Base-by-base conservation (phyloP, 2,888 invertebrate species). In the Platycheirus albimanus region DNA sequence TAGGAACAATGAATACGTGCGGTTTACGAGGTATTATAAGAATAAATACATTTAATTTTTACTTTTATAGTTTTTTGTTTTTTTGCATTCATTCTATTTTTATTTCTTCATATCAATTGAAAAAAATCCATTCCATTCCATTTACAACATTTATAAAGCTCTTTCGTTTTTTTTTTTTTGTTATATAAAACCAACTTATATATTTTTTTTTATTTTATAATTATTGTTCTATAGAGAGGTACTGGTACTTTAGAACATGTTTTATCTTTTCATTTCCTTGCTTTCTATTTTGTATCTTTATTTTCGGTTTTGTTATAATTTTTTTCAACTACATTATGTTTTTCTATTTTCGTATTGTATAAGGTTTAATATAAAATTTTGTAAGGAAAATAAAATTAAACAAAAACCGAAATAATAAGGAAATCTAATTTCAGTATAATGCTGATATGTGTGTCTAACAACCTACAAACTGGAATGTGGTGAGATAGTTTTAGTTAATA, bases 391-490 rank as follows among this genome's bases (percentile, higher is more conserved):
- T 15, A 15, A 28, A 49, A 47, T 8, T 38, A 45, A 10, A 33
- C 51, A 13, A 19, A 17, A 15, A 56, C 8, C n/a, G n/a, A n/a
- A 28, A 1, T 52, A 33, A 17, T 64, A 28, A 33, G 20, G 30
- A 47, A 61, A 58, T 47, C 28, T 49, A 61, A 10, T 10, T 66
- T 28, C 0, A 45, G 1, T 38, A 54, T 47, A 66, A 81, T 83
- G 67, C 67, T 83, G 83, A 83, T 83, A 83, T 83, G 83, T 81
- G 81, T 83, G 63, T 78, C 83, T 83, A 78, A 78, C 83, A 83
- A 83, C 83, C 83, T 83, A 83, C 78, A 66, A 74, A 72, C 49
- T 72, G 83, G 67, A 86, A 85, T 84, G 52, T 85, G 74, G 80
- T 85, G 85, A 85, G 69, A 64, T 72, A 74, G 30, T 56, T 30